These are phyloP conservation scores for Lasioglossum figueresi DNA, from an alignment of 2,888 invertebrate genomes.

Conservation along the genomic window DNA sequence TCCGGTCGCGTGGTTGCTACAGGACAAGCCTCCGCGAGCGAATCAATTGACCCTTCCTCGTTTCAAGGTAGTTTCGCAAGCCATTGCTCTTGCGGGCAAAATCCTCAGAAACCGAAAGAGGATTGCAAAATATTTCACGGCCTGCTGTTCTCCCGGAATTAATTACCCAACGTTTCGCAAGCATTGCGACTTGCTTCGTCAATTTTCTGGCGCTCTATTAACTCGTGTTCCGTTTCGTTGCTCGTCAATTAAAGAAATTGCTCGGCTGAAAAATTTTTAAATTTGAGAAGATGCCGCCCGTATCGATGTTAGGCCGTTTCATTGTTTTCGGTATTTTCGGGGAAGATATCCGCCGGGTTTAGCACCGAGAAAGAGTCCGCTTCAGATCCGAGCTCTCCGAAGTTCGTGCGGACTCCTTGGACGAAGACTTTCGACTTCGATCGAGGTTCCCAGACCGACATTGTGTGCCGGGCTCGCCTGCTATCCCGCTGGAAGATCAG, in stretches of 20 bases:
- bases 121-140: neutral
- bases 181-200: neutral
- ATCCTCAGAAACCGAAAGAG: neutral
- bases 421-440: slow-evolving; percentile 2
- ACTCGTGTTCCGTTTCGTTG: too few relatives aligned
- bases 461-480: neutral
- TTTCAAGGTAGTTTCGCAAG: neutral
- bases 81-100: neutral
- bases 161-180: neutral
- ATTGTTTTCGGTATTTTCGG: neutral
- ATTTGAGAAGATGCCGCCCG: too few relatives aligned
- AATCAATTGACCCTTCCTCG: neutral
- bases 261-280: too few relatives aligned
- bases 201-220: neutral
- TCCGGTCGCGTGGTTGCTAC: neutral
- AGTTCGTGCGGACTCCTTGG: neutral
- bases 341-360: neutral
- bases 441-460: neutral
- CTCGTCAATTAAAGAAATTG: too few relatives aligned
- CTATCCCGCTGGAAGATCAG: slow-evolving; percentile 27
- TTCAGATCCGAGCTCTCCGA: neutral
- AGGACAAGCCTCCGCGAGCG: neutral
- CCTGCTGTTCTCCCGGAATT: neutral
- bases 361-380: neutral
- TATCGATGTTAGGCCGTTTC: neutral